Conservation (phyloP, 2,888 invertebrate species). For the Diabrotica balteata region DNA sequence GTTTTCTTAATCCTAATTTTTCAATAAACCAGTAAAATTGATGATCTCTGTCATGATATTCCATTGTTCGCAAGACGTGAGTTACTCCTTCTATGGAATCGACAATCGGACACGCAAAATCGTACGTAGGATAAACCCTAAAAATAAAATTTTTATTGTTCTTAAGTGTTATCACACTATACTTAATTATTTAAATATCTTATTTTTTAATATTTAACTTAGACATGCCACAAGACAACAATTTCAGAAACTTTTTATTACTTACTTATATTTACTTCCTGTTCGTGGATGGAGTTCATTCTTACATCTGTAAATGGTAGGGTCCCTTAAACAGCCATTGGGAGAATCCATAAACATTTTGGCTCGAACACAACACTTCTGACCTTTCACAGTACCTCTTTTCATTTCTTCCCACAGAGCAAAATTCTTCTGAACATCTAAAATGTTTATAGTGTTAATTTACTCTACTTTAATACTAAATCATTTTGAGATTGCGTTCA, state of each 20-base stretch:
- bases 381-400: slow-evolving; percentile 78
- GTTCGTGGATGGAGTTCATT: slow-evolving; percentile 93
- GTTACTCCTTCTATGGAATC: slow-evolving; percentile 97
- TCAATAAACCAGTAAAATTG: slow-evolving; percentile 98
- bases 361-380: slow-evolving; percentile 92
- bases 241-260: background rate
- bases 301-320: slow-evolving; percentile 98
- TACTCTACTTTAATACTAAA: too few species aligned
- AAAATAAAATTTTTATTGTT: slow-evolving; percentile 38
- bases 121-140: slow-evolving; percentile 99
- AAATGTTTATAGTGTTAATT: slow-evolving; percentile 4
- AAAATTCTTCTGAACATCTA: slow-evolving; percentile 82
- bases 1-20: slow-evolving; percentile 83
- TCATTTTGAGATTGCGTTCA: too few species aligned
- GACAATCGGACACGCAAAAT: slow-evolving; percentile 99
- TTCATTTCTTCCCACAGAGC: slow-evolving; percentile 96
- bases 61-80: slow-evolving; percentile 96
- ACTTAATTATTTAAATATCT: too few species aligned
- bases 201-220: too few species aligned
- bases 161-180: too few species aligned
- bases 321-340: slow-evolving; percentile 97
- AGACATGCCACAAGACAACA: too few species aligned
- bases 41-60: slow-evolving; percentile 97
- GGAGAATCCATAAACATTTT: slow-evolving; percentile 96
- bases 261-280: slow-evolving; percentile 91